Evolutionary conservation across 2,888 invertebrate genomes (phyloP).

Genomic region (Enchytraeus crypticus): DNA sequence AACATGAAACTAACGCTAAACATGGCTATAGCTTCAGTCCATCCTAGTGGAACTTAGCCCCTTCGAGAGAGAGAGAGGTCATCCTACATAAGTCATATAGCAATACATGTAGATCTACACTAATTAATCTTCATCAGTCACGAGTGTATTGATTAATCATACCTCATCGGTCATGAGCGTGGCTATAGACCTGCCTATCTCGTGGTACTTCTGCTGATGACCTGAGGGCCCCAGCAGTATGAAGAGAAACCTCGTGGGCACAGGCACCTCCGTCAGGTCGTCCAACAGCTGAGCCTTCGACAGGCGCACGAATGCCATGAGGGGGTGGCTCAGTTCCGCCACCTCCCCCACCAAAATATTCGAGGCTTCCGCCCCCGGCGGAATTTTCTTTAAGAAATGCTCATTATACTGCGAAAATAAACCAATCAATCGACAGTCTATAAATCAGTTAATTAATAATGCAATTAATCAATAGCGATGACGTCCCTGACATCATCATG

Average conservation of each 20-base stretch:
- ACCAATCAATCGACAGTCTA: too few species aligned
- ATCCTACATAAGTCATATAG: too few species aligned
- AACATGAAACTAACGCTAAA: too few species aligned
- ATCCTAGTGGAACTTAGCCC: too few species aligned
- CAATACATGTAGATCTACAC: too few species aligned
- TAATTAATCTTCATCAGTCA: too few species aligned
- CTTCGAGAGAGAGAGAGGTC: too few species aligned
- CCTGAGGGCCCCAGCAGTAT: conserved; percentile 34
- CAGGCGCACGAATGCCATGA: conserved; percentile 85
- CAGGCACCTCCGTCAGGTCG: conserved; percentile 86
- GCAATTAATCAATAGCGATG: too few species aligned
- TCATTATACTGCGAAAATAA: conserved; percentile 25
- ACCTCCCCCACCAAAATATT: conserved; percentile 96
- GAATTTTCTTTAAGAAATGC: conserved; percentile 67
- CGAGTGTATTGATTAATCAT: too few species aligned
- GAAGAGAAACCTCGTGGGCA: conserved; percentile 68
- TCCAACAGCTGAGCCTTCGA: conserved; percentile 80
- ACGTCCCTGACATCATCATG: too few species aligned
- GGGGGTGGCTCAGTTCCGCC: conserved; percentile 80
- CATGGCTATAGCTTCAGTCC: too few species aligned
- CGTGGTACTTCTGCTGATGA: conserved; percentile 60
- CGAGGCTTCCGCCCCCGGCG: conserved; percentile 88
- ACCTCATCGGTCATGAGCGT: conserved; percentile 95
- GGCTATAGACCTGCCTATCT: conserved; percentile 93
- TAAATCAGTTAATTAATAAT: too few species aligned